Conservation (phyloP, 2,113 vertebrate genomes). For the Platysteira castanea region DNA sequence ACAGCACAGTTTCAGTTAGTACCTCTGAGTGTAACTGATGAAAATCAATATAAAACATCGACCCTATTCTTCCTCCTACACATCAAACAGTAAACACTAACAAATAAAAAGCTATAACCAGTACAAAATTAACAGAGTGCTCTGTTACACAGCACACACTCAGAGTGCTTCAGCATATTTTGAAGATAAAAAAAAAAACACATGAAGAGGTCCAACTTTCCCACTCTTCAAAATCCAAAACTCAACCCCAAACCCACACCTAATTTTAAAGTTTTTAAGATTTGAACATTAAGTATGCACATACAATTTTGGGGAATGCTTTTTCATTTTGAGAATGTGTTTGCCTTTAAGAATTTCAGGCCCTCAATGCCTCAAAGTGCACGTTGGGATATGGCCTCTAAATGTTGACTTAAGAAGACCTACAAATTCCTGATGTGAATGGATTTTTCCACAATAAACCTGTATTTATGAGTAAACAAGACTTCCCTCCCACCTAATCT, state of each 20-base stretch:
- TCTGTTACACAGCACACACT: background rate
- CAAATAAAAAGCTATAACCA: background rate
- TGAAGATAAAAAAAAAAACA: background rate
- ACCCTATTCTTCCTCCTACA: background rate
- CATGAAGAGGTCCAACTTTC: background rate
- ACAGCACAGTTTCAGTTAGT: background rate
- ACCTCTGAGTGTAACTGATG: background rate
- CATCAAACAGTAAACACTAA: background rate
- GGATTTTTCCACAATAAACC: background rate
- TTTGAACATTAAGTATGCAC: background rate
- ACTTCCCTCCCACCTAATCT: background rate
- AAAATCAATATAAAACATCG: background rate
- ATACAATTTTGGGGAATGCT: background rate
- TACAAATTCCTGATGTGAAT: background rate
- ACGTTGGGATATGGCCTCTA: background rate
- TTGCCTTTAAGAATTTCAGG: background rate
- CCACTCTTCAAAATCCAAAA: background rate
- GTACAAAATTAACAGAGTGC: background rate
- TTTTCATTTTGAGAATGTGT: background rate
- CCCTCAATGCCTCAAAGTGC: background rate
- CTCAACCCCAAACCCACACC: rapidly evolving
- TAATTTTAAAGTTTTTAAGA: background rate
- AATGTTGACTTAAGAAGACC: background rate
- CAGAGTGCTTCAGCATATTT: background rate
- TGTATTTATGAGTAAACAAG: background rate